Base-by-base conservation (phyloP, 2,888 invertebrate genomes). In the Liopterus haemorrhoidalis region DNA sequence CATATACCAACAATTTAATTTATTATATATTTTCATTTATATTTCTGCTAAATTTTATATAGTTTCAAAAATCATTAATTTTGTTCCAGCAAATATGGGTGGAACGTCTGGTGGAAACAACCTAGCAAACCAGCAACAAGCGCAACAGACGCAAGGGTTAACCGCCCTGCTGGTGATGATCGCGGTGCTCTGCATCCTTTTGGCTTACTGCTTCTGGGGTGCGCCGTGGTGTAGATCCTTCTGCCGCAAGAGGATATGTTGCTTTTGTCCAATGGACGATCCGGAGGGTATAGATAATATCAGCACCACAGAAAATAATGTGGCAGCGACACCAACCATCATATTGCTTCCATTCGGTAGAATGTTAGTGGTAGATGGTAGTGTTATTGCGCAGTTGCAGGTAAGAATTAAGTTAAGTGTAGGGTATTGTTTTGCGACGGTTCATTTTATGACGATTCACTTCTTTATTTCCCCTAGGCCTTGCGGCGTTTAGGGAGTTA, bases 141-240 rank as follows among this genome's bases (percentile, higher is more conserved):
- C 38, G 58, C 60, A 49, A 30, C 49, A 46, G 38, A 54, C 66
- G 48, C 73, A 73, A 56, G 73, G 73, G 5, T 62, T 72, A 14
- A 71, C 72, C 8, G 72, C 72, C 20, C 64, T 75, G 8, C 61
- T 74, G 43, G 74, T 75, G 21, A 75, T 76, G 75, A 66, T 75
- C 28, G 71, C 71, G 3, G 75, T 76, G 18, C 63, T 76, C 42
- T 68, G 70, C 48, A 74, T 76, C 56, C 74, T 76, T 49, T 65
- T 76, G 42, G 65, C 73, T 36, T 76, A 75, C 54, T 76, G 75
- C 58, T 75, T 75, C 57, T 76, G 75, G 67, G 74, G 75, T 1
- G 73, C 75, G 1, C 75, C 75, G 3, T 74, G 73, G 51, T 72
- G 74, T 39, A 62, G 75, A 40, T 68, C 70, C 6, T 64, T 73